phyloP scores from a whole-genome alignment of 1,140 invertebrate genomes.

The Drosophila carrolli region DNA sequence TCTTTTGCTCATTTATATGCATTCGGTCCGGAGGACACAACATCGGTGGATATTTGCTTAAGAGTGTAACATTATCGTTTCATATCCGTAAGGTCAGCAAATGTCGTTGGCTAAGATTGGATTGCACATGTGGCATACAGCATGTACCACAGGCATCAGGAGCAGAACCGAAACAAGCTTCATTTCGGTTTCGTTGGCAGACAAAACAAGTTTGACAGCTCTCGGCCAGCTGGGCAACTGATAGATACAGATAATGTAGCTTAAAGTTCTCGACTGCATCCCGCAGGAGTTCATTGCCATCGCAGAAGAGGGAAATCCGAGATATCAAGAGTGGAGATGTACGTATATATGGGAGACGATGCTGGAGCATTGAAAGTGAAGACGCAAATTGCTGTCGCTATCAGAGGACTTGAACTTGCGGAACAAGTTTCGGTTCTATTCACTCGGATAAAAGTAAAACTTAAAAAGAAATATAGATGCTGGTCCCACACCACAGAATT shows the following conservation, averaged over 20 bases:
- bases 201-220: conserved; percentile 75
- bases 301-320: conserved; percentile 2
- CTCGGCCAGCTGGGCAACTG: conserved; percentile 44
- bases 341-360: conserved; percentile 4
- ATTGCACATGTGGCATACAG: conserved; percentile 66
- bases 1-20: conserved; percentile 70
- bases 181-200: conserved; percentile 73
- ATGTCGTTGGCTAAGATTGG: conserved; percentile 58
- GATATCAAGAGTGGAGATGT: not conserved
- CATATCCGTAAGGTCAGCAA: conserved; percentile 61
- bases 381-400: conserved; percentile 55
- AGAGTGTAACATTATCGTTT: conserved; percentile 55
- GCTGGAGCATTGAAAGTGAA: conserved; percentile 62
- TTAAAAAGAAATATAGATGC: conserved; percentile 3
- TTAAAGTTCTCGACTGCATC: conserved; percentile 47
- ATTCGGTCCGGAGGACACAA: conserved; percentile 53
- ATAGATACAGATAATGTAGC: conserved; percentile 50
- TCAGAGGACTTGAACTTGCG: conserved; percentile 38
- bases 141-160: conserved; percentile 50
- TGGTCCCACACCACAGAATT: not conserved
- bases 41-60: conserved; percentile 45
- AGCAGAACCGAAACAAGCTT: conserved; percentile 53
- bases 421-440: conserved; percentile 47
- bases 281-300: conserved; percentile 68
- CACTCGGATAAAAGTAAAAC: conserved; percentile 36